Evolutionary conservation across 1,140 invertebrate species (phyloP).

Genomic region (Leptinotarsa undecemlineata): DNA sequence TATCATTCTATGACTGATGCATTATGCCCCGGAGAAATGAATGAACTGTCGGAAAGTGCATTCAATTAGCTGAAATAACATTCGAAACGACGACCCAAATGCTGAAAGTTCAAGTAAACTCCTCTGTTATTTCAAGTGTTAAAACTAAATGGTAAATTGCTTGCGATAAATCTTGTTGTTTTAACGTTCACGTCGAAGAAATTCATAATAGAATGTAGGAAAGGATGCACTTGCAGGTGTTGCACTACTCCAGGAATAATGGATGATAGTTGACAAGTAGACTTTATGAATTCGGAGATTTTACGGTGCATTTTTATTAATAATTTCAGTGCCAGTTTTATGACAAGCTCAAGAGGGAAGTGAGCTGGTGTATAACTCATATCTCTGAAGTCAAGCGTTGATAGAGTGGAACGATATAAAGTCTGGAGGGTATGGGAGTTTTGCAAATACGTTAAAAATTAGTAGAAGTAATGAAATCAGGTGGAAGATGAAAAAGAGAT

Average conservation of each 20-base stretch:
- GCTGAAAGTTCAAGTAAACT: background rate
- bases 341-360: no score
- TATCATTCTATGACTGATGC: background rate
- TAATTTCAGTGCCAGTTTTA: no score
- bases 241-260: background rate
- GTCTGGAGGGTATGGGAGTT: no score
- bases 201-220: background rate
- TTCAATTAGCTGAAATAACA: background rate
- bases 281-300: no score
- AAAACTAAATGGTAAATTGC: background rate
- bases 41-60: background rate
- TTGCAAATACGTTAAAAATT: no score
- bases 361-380: no score
- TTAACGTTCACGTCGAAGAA: background rate
- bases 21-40: background rate
- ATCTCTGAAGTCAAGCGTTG: no score
- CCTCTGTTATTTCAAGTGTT: conserved; percentile 1
- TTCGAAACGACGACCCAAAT: background rate
- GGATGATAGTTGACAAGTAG: background rate
- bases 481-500: no score
- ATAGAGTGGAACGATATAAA: no score
- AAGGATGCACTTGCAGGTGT: background rate
- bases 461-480: no score
- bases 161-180: background rate
- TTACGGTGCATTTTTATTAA: no score